phyloP scores from a whole-genome alignment of 2,113 vertebrate genomes.

The Odocoileus hemionus region DNA sequence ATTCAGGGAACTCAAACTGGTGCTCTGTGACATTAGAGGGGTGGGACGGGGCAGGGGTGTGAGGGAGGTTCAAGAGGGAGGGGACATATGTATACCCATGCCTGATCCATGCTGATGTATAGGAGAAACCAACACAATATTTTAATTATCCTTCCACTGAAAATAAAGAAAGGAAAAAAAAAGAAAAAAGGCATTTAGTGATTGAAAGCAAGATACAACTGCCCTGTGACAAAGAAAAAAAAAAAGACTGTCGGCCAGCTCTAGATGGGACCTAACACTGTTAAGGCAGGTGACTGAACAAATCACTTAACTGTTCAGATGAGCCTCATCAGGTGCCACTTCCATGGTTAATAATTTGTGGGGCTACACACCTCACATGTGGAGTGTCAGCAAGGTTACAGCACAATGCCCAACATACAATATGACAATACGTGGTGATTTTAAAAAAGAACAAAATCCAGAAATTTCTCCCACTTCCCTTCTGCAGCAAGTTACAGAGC shows the following conservation, averaged over 20 bases:
- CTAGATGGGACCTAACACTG: background rate
- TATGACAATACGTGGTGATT: background rate
- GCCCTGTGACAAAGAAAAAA: slow-evolving; percentile 72
- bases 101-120: background rate
- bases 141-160: background rate
- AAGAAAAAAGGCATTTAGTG: slow-evolving; percentile 63
- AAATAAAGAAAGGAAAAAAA: background rate
- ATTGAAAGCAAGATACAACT: slow-evolving; percentile 74
- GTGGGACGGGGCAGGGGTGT: background rate
- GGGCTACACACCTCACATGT: background rate
- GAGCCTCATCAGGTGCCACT: background rate
- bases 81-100: background rate
- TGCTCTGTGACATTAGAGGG: background rate
- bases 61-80: background rate
- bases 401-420: background rate
- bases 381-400: background rate
- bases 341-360: background rate
- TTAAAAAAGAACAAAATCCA: background rate
- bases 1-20: background rate
- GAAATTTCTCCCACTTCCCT: background rate
- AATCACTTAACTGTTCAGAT: background rate
- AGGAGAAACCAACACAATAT: background rate
- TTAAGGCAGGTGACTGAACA: background rate
- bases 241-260: background rate
- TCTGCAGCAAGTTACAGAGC: background rate